Percentiles rank a stretch among this genome's conserved stretches.
Conservation (phyloP, 2,113 vertebrate genomes). For the Alosa alosa region DNA sequence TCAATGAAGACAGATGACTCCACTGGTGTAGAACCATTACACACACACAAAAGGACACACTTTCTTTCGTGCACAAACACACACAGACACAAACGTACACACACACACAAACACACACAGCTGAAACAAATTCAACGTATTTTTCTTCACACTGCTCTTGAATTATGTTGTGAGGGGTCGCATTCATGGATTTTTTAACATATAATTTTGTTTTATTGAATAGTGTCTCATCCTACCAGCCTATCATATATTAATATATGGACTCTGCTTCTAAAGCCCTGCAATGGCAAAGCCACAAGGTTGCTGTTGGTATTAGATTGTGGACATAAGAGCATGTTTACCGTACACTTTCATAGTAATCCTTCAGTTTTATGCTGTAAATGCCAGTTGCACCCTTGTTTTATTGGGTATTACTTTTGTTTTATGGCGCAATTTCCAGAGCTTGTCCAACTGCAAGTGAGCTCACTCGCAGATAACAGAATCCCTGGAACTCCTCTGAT, state of each 20-base stretch:
- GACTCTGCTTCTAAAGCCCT: constrained; percentile 50
- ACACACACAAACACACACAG: background rate
- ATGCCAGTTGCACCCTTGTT: constrained; percentile 66
- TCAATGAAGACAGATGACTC: constrained; percentile 70
- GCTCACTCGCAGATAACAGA: constrained; percentile 57
- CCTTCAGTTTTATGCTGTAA: constrained; percentile 68
- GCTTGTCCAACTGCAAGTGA: constrained; percentile 65
- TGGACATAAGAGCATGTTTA: constrained; percentile 68
- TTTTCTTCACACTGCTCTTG: constrained; percentile 46
- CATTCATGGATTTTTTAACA: constrained; percentile 53
- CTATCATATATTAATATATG: constrained; percentile 60
- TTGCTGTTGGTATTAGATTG: constrained; percentile 62
- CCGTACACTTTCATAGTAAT: constrained; percentile 60
- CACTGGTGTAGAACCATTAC: constrained; percentile 57
- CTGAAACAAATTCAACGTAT: constrained; percentile 2
- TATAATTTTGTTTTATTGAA: constrained; percentile 57
- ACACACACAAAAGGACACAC: constrained; percentile 42
- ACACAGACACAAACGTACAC: background rate
- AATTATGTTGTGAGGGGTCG: constrained; percentile 41
- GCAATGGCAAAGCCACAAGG: constrained; percentile 56
- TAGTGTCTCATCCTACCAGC: constrained; percentile 49
- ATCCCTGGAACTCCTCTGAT: constrained; percentile 52
- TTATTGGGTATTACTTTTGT: constrained; percentile 75
- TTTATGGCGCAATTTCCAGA: constrained; percentile 73
- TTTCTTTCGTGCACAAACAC: constrained; percentile 44